A percentile compares a stretch with the other conserved stretches of the same genome.
Conservation (phyloP, 2,797 vertebrate species). For the Coccyzus lansbergi region DNA sequence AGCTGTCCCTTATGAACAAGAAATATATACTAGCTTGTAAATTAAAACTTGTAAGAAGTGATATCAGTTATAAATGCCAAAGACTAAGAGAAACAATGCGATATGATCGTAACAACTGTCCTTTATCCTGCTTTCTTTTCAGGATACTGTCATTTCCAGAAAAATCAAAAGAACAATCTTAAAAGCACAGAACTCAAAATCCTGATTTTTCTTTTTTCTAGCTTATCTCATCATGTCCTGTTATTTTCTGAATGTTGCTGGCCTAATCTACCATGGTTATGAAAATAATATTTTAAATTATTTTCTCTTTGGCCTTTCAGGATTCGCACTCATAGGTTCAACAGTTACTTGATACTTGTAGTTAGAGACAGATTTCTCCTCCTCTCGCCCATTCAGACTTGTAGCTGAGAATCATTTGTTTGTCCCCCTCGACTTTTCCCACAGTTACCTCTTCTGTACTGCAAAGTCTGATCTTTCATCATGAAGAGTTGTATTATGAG, state of each 20-base stretch:
- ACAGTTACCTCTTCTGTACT: neutral
- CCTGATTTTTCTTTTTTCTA: neutral
- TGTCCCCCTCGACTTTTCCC: conserved; percentile 39
- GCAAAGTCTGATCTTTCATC: conserved; percentile 19
- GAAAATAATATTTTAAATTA: neutral
- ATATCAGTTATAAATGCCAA: neutral
- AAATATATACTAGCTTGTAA: neutral
- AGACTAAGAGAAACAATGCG: neutral
- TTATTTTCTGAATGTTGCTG: neutral
- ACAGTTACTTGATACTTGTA: conserved; percentile 5
- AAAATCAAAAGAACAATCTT: neutral
- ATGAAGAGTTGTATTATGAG: neutral
- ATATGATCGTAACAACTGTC: neutral
- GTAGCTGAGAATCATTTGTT: neutral
- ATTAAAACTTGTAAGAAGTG: neutral
- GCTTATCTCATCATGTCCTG: neutral
- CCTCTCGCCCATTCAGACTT: neutral
- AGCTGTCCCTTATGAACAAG: neutral
- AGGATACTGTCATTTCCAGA: conserved; percentile 9
- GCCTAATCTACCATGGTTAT: neutral
- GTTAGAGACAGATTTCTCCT: conserved; percentile 32
- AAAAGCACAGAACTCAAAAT: neutral
- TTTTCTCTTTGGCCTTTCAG: conserved; percentile 2
- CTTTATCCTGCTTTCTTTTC: neutral
- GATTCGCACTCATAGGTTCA: neutral